Evolutionary conservation across 2,888 invertebrate genomes (phyloP), one percentile per base, ranked within the genome.

Genomic region (Phlogophora meticulosa): DNA sequence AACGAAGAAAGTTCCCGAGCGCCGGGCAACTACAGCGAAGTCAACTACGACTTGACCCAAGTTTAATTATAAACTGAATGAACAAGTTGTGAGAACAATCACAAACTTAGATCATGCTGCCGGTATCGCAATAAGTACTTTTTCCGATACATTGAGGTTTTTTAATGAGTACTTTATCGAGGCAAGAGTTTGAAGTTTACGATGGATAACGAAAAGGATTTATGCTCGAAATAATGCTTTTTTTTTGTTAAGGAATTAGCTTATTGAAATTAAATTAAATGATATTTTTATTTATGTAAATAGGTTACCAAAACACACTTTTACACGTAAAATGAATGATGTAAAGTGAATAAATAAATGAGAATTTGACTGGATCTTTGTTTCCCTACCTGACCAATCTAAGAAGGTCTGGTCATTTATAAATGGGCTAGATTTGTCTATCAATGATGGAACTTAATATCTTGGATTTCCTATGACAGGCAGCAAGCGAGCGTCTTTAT

Each of bases 41-140:
- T 92, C 91, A 88, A 89, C 90, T 87, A 87, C 76, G 87, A 92
- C 89, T 93, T 93, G 93, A 92, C 91, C 92, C 83, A 85, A 93
- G 88, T 93, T 94, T 94, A 95, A 94, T 95, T 94, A 95, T 94
- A 93, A 93, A 92, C 91, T 90, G 90, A 90, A 87, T 85, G 92
- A 90, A 90, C 88, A 90, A 93, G 88, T 91, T 90, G 80, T 81
- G 78, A 83, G 87, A 87, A 92, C 93, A 92, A 91, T 92, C 91
- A 85, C 78, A 78, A 91, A 93, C 88, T 92, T 91, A 85, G 89
- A 89, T 91, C 89, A 88, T 85, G 87, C 78, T 80, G 84, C 76
- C 71, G 82, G 84, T 87, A 88, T 89, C 84, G 82, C 71, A 80
- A 82, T 87, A 85, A 83, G 78, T 77, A 83, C 81, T 82, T 87